Conservation (phyloP, 2,113 vertebrate species). For the Megaceryle maxima region DNA sequence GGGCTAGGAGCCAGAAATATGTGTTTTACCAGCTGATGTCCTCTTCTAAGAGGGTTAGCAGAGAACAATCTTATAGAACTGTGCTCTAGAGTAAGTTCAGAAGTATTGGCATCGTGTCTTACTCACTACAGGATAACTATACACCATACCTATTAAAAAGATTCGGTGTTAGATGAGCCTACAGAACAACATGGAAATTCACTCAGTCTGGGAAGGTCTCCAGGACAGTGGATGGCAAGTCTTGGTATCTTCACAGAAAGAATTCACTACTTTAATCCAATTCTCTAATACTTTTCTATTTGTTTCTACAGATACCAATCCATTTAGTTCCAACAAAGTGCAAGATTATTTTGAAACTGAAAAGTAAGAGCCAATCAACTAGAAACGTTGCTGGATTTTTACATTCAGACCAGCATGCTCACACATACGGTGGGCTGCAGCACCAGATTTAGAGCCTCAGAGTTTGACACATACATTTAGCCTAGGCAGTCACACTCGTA, state of each 20-base stretch:
- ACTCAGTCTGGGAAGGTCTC: not conserved
- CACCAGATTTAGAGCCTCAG: not conserved
- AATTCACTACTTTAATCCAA: not conserved
- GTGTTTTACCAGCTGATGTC: not conserved
- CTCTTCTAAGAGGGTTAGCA: not conserved
- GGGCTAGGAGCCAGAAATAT: not conserved
- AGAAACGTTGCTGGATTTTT: not conserved
- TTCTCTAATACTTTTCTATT: not conserved
- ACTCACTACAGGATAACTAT: not conserved
- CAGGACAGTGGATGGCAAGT: not conserved
- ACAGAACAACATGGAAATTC: not conserved
- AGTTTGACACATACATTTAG: not conserved
- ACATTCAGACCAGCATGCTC: not conserved
- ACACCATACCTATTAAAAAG: not conserved
- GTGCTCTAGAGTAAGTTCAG: not conserved
- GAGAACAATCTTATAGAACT: not conserved
- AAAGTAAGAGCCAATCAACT: not conserved
- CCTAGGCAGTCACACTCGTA: not conserved
- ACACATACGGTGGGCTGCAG: not conserved
- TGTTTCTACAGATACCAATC: not conserved
- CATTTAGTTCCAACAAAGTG: not conserved
- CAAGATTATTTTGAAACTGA: not conserved
- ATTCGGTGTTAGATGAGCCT: not conserved
- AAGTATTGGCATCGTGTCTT: not conserved
- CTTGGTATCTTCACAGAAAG: not conserved